phyloP scores from a whole-genome alignment of 2,888 invertebrate genomes.

The Oxycera nigricornis region DNA sequence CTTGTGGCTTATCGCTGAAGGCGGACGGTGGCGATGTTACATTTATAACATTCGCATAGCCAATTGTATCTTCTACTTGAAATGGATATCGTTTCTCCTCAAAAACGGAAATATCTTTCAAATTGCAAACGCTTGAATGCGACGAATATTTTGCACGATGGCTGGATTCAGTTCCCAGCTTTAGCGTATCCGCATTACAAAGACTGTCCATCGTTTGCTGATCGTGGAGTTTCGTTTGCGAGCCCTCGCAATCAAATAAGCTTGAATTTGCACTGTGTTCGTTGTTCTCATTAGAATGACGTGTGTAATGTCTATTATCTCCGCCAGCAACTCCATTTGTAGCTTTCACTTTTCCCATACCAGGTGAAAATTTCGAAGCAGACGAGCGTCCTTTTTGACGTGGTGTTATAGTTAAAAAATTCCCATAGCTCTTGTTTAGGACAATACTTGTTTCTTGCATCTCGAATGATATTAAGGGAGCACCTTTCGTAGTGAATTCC shows the following conservation, averaged over 20 bases:
- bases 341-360: constrained; percentile 11
- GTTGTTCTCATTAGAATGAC: not conserved
- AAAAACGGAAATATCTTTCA: constrained; percentile 45
- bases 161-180: constrained; percentile 54
- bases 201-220: constrained; percentile 56
- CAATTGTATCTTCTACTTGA: constrained; percentile 36
- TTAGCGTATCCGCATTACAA: constrained; percentile 57
- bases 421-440: constrained; percentile 57
- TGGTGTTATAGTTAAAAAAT: constrained; percentile 57
- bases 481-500: constrained; percentile 25
- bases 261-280: not conserved
- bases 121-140: constrained; percentile 27
- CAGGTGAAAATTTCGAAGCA: constrained; percentile 41
- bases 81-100: constrained; percentile 49
- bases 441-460: constrained; percentile 46
- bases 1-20: constrained; percentile 59
- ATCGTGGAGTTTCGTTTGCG: constrained; percentile 52
- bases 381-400: constrained; percentile 53
- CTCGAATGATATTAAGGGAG: constrained; percentile 42
- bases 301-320: not conserved
- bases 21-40: constrained; percentile 61
- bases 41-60: constrained; percentile 48
- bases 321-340: not conserved
- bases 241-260: not conserved
- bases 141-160: constrained; percentile 15